phyloP scores from a whole-genome alignment of 2,113 vertebrate species.

The Colius striatus region DNA sequence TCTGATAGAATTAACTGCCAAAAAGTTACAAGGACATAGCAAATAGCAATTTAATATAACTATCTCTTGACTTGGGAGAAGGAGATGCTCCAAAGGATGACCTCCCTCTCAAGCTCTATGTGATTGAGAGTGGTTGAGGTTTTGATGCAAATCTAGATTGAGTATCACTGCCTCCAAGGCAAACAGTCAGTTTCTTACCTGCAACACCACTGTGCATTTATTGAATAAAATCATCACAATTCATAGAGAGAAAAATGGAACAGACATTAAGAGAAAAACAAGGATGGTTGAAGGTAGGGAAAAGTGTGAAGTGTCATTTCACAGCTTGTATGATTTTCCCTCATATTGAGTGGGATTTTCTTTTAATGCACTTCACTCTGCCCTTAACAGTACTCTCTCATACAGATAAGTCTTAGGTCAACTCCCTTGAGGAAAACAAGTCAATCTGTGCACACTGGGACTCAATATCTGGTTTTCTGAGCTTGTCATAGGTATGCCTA shows the following conservation, averaged over 20 bases:
- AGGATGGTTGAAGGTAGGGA: neutral
- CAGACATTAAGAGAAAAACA: neutral
- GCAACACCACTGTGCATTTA: neutral
- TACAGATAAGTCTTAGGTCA: neutral
- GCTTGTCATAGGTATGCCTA: accelerated
- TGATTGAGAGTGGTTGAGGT: neutral
- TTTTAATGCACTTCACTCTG: neutral
- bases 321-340: neutral
- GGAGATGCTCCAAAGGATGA: neutral
- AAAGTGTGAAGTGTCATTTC: neutral
- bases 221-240: neutral
- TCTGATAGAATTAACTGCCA: neutral
- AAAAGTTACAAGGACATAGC: neutral
- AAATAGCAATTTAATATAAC: neutral
- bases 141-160: neutral
- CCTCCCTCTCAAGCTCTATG: neutral
- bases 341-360: neutral
- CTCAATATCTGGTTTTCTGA: neutral
- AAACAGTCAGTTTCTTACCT: neutral
- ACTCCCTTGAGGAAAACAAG: neutral
- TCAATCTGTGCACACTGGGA: neutral
- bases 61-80: neutral
- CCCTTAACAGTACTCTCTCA: neutral
- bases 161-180: neutral
- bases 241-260: neutral